Percentiles rank a stretch among this genome's conserved stretches.
Evolutionary conservation across 2,888 invertebrate genomes (phyloP).

Genomic region (Caenorhabditis macrosperma): DNA sequence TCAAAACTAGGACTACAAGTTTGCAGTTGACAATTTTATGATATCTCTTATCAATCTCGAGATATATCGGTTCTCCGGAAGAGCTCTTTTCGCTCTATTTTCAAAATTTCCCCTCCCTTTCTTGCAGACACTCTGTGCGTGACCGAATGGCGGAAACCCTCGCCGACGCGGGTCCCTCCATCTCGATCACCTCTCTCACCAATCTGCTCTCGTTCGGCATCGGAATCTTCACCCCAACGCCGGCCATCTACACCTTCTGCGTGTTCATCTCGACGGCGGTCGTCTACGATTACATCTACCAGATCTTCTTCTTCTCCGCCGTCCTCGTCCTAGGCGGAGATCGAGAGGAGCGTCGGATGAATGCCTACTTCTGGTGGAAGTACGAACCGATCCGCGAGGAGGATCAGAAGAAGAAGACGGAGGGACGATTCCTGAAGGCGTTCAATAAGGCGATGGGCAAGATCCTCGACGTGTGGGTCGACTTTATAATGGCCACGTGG

Average conservation of each 20-base stretch:
- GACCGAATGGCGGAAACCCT: constrained; percentile 76
- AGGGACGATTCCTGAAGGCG: constrained; percentile 20
- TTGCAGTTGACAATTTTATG: too few relatives aligned
- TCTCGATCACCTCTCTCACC: constrained; percentile 79
- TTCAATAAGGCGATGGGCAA: constrained; percentile 44
- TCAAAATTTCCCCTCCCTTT: too few relatives aligned
- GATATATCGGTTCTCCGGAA: too few relatives aligned
- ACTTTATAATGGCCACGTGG: constrained; percentile 74
- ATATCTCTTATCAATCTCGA: too few relatives aligned
- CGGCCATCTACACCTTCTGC: constrained; percentile 79
- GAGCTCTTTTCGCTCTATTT: not conserved
- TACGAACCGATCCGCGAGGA: constrained; percentile 62
- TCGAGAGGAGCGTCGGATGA: constrained; percentile 71
- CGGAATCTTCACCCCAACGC: constrained; percentile 79
- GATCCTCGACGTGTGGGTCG: constrained; percentile 74
- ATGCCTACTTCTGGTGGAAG: constrained; percentile 75
- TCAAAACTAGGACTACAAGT: too few relatives aligned
- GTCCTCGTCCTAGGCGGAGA: constrained; percentile 76
- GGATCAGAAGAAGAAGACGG: constrained; percentile 16
- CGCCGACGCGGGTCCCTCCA: constrained; percentile 79
- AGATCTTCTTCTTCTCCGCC: constrained; percentile 79
- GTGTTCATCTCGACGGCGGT: constrained; percentile 78
- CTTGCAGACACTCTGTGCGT: constrained; percentile 53
- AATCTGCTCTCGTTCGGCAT: constrained; percentile 79
- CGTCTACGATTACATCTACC: constrained; percentile 78